Evolutionary conservation across 2,113 vertebrate genomes (phyloP), one percentile per base, ranked within the genome.

Genomic region (Eretmochelys imbricata): DNA sequence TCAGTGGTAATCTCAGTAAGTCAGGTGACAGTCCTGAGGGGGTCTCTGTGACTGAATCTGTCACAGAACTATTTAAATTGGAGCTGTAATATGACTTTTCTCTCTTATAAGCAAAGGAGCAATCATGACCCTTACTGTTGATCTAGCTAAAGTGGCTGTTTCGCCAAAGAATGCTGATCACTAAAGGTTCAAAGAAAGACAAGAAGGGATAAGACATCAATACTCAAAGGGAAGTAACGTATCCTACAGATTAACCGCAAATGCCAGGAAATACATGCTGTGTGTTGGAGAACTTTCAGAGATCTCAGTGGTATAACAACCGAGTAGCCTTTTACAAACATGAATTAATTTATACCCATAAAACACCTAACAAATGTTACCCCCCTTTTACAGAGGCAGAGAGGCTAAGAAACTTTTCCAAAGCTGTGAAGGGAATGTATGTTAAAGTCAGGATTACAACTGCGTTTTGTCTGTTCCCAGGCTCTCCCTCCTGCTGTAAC

Each of bases 81-180:
- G 8, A 4, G 1, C n/a, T 12, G 81, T 79, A 54, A 38, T n/a
- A 13, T 24, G 59, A 11, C 1, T 4, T 29, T 84, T 80, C 87
- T 51, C 76, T 82, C 65, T 51, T 82, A 10, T 51, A 51, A 86
- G 35, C 8, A 25, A 85, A 89, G 42, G 22, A 54, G 22, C 20
- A 55, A 24, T 55, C 22, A 55, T 24, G 19, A 4, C 22, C 87
- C 13, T 89, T 0, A 0, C 5, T 76, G 38, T 25, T 78, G 54
- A 20, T 55, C 22, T 55, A 55, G 54, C 54, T 55, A 55, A 55
- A 20, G 0, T 86, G 87, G 80, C 49, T 0, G 1, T 25, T 24
- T 24, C 8, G 4, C 20, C 2, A 17, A 80, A 79, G 69, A 87
- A 20, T 0, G 0, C 38, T 82, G 53, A 46, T 81, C 65, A 48